Evolutionary conservation across 1,140 invertebrate species (phyloP).

Genomic region (Hycleus phaleratus): DNA sequence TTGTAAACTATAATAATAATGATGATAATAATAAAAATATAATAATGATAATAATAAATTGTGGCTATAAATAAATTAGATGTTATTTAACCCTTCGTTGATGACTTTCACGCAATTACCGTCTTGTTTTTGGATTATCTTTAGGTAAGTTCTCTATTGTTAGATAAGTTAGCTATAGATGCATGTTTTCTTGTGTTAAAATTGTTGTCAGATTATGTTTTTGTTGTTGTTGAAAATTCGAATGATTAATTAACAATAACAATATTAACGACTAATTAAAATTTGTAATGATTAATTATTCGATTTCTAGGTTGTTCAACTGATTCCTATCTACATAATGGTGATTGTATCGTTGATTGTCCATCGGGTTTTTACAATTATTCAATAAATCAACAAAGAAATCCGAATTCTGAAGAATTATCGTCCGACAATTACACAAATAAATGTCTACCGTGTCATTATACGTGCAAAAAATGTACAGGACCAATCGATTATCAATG

Average conservation of each 20-base stretch:
- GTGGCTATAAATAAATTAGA: conserved; percentile 26
- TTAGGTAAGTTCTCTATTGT: conserved; percentile 11
- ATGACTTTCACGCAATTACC: conserved; percentile 4
- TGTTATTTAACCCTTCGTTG: conserved; percentile 11
- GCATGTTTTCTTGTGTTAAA: conserved; percentile 30
- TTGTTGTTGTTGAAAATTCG: too few relatives aligned
- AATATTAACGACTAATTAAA: conserved; percentile 3
- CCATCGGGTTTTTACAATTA: conserved; percentile 36
- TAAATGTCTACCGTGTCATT: conserved; percentile 46
- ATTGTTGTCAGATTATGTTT: conserved; percentile 37
- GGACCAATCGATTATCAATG: conserved; percentile 53
- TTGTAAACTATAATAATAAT: conserved; percentile 29
- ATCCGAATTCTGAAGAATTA: background rate
- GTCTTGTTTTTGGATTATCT: conserved; percentile 7
- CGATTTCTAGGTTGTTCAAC: conserved; percentile 43
- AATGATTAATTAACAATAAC: conserved; percentile 3
- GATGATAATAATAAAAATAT: too few relatives aligned
- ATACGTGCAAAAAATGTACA: conserved; percentile 48
- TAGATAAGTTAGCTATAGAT: conserved; percentile 3
- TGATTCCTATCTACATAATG: conserved; percentile 37
- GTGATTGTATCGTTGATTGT: conserved; percentile 42
- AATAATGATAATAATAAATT: conserved; percentile 31
- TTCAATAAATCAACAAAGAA: background rate
- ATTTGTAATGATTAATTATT: background rate
- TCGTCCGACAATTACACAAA: conserved; percentile 9